Base-by-base conservation (phyloP, 2,797 vertebrate genomes). In the Antrozous pallidus region DNA sequence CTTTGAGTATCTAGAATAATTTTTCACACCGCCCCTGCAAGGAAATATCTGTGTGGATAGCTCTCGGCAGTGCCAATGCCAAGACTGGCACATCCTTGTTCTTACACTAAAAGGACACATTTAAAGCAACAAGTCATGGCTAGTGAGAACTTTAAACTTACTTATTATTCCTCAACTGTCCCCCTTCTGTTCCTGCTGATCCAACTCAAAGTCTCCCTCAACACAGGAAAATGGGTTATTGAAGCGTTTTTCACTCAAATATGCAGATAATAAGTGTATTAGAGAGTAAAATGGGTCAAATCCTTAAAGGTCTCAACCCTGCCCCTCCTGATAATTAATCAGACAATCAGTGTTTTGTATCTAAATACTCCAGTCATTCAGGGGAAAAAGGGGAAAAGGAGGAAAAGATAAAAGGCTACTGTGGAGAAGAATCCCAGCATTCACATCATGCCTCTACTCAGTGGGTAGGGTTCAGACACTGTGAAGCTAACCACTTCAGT, bases 301-400 rank as follows among this genome's bases (percentile, higher is more conserved):
- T 84, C 17, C 31, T 49, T 80, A 6, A 91, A 86, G 28, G 69
- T 87, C 69, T 75, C 69, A 90, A 82, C 61, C 47, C 22, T 69
- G 78, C 42, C 45, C 92, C 26, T 90, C 38, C 26, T 82, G 38
- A 89, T 56, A 95, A 81, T 49, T 56, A 90, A 85, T 28, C 28
- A 77, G 5, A 84, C n/a, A 91, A 79, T 45, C 71, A 36, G 54
- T 71, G 13, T 75, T 95, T 83, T 93, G 31, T 73, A 91, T 65
- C 38, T 40, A 67, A 73, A 36, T 33, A 70, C 26, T 82, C 87
- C 38, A 42, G 74, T 89, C 45, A 91, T 42, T 92, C 6, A 77
- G 33, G 40, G 49, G 90, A 65, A 65, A 65, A 26, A 47, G n/a
- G 75, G 69, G 61, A 86, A 86, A 61, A 65, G 38, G 31, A 84